Evolutionary conservation across 2,113 vertebrate species (phyloP).

Genomic region (Sorex araneus): DNA sequence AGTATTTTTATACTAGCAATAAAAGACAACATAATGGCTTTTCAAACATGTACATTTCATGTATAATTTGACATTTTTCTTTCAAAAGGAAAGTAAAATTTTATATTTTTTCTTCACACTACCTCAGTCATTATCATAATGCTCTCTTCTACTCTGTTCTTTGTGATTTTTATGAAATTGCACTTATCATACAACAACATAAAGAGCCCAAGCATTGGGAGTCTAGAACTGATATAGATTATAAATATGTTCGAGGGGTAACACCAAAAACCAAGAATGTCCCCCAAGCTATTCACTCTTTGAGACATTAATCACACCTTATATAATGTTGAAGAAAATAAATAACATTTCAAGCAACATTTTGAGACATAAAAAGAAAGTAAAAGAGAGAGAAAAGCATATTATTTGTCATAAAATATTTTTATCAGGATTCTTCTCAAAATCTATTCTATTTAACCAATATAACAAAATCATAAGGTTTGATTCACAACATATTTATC

Average conservation of each 20-base stretch:
- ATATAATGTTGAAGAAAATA: conserved; percentile 69
- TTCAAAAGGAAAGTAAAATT: conserved; percentile 23
- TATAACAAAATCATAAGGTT: not conserved
- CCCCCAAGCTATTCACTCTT: not conserved
- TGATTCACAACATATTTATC: not conserved
- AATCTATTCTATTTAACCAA: not conserved
- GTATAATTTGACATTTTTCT: not conserved
- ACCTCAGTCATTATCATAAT: not conserved
- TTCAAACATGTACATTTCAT: conserved; percentile 2
- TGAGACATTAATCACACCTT: not conserved
- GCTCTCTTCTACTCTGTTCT: not conserved
- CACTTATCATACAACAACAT: too few relatives aligned
- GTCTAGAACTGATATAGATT: too few relatives aligned
- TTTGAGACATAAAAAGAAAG: not conserved
- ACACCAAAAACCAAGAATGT: conserved; percentile 1
- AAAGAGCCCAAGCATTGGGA: too few relatives aligned
- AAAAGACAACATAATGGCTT: not conserved
- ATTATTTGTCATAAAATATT: conserved; percentile 42
- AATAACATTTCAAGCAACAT: conserved; percentile 8
- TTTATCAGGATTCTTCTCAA: conserved; percentile 56
- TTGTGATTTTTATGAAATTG: not conserved
- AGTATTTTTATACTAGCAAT: not conserved
- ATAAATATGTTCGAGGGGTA: not conserved
- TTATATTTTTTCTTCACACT: not conserved
- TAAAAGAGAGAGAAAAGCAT: not conserved